phyloP scores from a whole-genome alignment of 2,888 invertebrate species.

The Acleris laterana region DNA sequence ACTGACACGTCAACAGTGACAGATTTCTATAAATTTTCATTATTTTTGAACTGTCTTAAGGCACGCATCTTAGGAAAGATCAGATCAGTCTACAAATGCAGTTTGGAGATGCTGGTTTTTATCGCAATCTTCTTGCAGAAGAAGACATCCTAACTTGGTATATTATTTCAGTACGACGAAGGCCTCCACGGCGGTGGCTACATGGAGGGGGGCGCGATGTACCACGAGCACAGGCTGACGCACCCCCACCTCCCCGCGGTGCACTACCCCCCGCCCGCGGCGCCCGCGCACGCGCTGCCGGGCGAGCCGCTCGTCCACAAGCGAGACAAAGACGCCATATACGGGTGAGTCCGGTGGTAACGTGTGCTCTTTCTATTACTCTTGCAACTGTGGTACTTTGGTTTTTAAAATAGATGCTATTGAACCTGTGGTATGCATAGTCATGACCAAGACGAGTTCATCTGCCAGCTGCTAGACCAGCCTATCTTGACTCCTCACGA shows the following conservation, averaged over 20 bases:
- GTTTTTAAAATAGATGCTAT: background rate
- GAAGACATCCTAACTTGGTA: conserved; percentile 5
- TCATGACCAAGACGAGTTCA: too few species aligned
- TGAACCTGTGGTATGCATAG: too few species aligned
- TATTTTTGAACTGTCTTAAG: too few species aligned
- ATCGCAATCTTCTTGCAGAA: too few species aligned
- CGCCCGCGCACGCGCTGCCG: conserved; percentile 95
- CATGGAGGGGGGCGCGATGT: conserved; percentile 91
- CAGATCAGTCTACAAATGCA: too few species aligned
- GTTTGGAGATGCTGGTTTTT: too few species aligned
- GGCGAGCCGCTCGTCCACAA: conserved; percentile 96
- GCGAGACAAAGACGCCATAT: conserved; percentile 99
- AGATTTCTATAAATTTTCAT: too few species aligned
- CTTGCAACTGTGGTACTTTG: conserved; percentile 6
- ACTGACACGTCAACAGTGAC: too few species aligned
- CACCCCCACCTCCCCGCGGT: conserved; percentile 89
- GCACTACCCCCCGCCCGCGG: conserved; percentile 93
- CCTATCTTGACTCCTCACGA: too few species aligned
- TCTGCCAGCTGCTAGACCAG: too few species aligned
- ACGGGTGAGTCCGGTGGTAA: conserved; percentile 93
- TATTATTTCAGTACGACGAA: conserved; percentile 93
- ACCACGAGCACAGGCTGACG: conserved; percentile 93
- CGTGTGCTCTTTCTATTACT: conserved; percentile 50
- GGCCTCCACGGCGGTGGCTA: conserved; percentile 93
- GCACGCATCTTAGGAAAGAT: too few species aligned